These are phyloP conservation scores for Rhamnusium bicolor DNA, from an alignment of 2,888 invertebrate genomes.

Conservation along the genomic window DNA sequence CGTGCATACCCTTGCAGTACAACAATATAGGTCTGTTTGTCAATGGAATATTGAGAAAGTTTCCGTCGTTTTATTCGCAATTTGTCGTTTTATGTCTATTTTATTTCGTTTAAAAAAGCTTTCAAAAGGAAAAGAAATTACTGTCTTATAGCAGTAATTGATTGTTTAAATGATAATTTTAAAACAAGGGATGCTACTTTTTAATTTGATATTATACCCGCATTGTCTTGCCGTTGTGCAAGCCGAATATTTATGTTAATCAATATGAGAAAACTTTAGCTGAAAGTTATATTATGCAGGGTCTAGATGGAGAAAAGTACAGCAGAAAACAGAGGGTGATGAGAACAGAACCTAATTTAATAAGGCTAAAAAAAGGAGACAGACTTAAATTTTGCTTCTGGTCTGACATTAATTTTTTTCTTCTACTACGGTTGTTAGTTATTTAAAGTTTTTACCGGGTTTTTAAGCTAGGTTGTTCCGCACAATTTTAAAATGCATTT, in stretches of 20 bases:
- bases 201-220: slow-evolving; percentile 45
- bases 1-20: not conserved
- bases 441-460: not conserved
- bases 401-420: slow-evolving; percentile 34
- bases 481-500: not conserved
- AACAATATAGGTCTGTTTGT: not conserved
- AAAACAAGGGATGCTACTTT: slow-evolving; percentile 43
- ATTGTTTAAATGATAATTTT: slow-evolving; percentile 57
- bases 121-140: slow-evolving; percentile 44
- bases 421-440: not conserved
- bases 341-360: slow-evolving; percentile 64
- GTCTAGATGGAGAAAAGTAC: slow-evolving; percentile 57
- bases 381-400: slow-evolving; percentile 57
- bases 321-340: slow-evolving; percentile 56
- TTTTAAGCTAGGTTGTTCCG: not conserved
- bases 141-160: slow-evolving; percentile 55
- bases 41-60: slow-evolving; percentile 22
- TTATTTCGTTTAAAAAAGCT: slow-evolving; percentile 47
- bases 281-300: slow-evolving; percentile 60
- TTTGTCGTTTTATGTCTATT: slow-evolving; percentile 46
- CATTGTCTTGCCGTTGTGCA: slow-evolving; percentile 41
- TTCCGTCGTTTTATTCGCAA: slow-evolving; percentile 41
- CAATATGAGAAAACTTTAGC: slow-evolving; percentile 62
- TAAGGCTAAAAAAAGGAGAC: slow-evolving; percentile 58
- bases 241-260: slow-evolving; percentile 64